Evolutionary conservation across 2,888 invertebrate species (phyloP), one percentile per base, ranked within the genome.

Genomic region (Cryptosula pallasiana): DNA sequence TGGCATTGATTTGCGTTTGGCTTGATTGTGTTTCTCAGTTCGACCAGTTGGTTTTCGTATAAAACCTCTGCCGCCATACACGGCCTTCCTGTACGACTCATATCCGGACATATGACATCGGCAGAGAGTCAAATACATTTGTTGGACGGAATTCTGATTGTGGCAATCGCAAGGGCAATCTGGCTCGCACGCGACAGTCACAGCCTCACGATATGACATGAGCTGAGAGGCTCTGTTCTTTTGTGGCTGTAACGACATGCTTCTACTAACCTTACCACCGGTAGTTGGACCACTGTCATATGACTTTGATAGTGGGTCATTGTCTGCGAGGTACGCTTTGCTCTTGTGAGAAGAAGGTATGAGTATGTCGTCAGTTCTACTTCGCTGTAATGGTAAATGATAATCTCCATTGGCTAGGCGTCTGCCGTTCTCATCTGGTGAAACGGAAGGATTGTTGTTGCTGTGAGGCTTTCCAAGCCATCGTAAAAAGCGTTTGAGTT

Each of bases 31-130:
- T 5, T 57, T 57, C 5, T n/a, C n/a, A n/a, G 16, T 57, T 45
- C 20, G 45, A 13, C 45, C 20, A 3, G 63, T 5, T 20, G 20
- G 27, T 32, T 34, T 27, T 32, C 27, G 20, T 2, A 25, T 3
- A 5, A 63, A 32, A 27, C 63, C 63, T 27, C 63, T 20, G 9
- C 63, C 63, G 13, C 63, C 63, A 32, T 63, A 63, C 5, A 63
- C 32, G 32, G 63, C 63, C n/a, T 63, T 63, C 32, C 63, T 25
- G 34, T 63, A 63, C 13, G 63, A 63, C n/a, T 63, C 63, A 63
- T 63, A 63, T 9, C 63, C 63, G 3, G 63, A 63, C 32, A 63
- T 27, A 32, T 63, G 29, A n/a, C 63, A 63, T 27, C 63, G 63
- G 32, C 63, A 63, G 3, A 63, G 32, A 13, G 63, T 63, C 34